Evolutionary conservation across 92 coral and sea anemone genomes (phyloP).

Genomic region (Paramuricea clavata): DNA sequence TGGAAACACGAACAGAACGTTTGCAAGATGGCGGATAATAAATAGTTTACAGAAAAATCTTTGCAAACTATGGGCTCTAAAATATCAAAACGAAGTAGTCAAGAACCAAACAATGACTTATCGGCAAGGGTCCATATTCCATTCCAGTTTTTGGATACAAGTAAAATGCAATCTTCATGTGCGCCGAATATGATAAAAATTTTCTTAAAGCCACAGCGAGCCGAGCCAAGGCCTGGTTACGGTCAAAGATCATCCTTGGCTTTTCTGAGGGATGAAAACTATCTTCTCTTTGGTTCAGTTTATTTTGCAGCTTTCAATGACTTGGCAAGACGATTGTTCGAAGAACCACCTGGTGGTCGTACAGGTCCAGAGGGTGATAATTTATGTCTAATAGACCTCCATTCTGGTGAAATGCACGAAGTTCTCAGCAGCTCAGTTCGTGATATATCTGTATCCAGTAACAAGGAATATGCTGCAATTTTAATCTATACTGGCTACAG

Average conservation of each 20-base stretch:
- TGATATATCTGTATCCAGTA: slow-evolving; percentile 1
- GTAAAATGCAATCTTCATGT: background rate
- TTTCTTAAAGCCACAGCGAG: background rate
- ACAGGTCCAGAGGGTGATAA: background rate
- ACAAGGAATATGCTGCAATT: background rate
- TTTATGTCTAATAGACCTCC: background rate
- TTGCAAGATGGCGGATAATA: too few relatives aligned
- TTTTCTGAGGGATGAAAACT: slow-evolving; percentile 17
- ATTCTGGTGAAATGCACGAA: background rate
- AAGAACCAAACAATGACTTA: background rate
- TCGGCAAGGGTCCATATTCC: too few relatives aligned
- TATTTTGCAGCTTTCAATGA: background rate
- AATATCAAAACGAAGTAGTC: background rate
- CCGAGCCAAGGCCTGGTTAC: background rate
- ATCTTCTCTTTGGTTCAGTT: slow-evolving; percentile 5
- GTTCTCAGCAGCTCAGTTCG: background rate
- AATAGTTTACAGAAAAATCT: too few relatives aligned
- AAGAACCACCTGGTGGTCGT: background rate
- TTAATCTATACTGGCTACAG: slow-evolving; percentile 32
- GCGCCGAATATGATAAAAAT: background rate
- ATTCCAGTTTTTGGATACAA: slow-evolving; percentile 11
- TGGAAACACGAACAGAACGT: too few relatives aligned
- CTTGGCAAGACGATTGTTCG: background rate
- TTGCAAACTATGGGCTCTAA: slow-evolving; percentile 11
- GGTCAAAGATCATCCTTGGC: background rate